Evolutionary conservation across 2,113 vertebrate species (phyloP).

Genomic region (Calypte anna): DNA sequence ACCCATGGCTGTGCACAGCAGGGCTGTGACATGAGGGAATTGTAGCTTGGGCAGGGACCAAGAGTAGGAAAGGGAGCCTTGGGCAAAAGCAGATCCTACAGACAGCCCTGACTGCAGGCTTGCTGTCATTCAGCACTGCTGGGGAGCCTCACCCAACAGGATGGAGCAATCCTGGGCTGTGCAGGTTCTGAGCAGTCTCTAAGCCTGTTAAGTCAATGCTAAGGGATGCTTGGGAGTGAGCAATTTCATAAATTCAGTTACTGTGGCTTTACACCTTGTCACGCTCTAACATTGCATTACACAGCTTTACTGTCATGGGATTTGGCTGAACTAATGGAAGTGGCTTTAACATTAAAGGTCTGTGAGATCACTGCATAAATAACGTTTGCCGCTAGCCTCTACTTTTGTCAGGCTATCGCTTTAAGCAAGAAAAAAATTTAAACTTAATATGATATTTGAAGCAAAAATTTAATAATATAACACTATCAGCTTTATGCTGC

Average conservation of each 20-base stretch:
- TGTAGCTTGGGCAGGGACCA: not conserved
- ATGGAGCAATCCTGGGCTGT: too few species aligned
- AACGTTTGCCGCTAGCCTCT: not conserved
- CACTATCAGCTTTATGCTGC: not conserved
- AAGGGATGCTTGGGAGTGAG: not conserved
- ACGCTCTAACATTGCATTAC: not conserved
- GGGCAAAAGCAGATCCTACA: rapidly evolving
- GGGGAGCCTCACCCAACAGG: too few species aligned
- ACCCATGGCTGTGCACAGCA: too few species aligned
- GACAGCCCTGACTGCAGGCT: not conserved
- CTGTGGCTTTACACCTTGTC: not conserved
- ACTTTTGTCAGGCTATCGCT: not conserved
- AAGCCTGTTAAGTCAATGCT: not conserved
- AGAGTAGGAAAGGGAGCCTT: not conserved
- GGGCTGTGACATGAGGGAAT: rapidly evolving
- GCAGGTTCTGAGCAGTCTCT: not conserved
- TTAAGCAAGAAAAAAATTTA: not conserved
- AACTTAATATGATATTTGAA: not conserved
- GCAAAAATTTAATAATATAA: not conserved
- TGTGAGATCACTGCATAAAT: not conserved
- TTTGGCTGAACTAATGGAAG: not conserved
- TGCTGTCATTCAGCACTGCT: rapidly evolving
- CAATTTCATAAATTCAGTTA: not conserved
- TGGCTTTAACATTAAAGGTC: not conserved
- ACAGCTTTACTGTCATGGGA: not conserved